Percentiles rank a stretch among this genome's conserved stretches.
These are phyloP conservation scores for Euspilapteryx auroguttella DNA, from an alignment of 2,888 invertebrate genomes.

Conservation along the genomic window DNA sequence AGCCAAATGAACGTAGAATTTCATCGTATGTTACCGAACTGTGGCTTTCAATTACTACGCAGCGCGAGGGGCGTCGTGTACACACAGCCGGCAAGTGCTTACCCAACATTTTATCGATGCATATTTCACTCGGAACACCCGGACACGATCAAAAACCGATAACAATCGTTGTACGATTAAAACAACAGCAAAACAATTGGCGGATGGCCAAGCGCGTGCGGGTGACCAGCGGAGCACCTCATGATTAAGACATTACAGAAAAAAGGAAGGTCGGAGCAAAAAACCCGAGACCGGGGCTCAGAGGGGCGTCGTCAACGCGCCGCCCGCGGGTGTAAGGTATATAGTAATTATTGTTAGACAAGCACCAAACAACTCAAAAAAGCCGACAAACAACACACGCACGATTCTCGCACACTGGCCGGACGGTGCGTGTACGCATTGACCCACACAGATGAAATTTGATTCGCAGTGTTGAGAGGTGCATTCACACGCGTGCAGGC, in stretches of 20 bases:
- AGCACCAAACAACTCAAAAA: slow-evolving; percentile 42
- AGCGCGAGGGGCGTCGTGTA: not conserved
- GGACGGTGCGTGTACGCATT: not conserved
- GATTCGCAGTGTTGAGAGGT: slow-evolving; percentile 11
- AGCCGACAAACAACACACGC: slow-evolving; percentile 35
- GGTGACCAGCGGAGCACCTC: slow-evolving; percentile 2
- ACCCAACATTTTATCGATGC: slow-evolving; percentile 21
- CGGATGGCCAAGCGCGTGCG: slow-evolving; percentile 3
- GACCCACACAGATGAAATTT: slow-evolving; percentile 12
- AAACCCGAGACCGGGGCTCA: slow-evolving; percentile 12
- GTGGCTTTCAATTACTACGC: not conserved
- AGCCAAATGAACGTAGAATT: too few species aligned
- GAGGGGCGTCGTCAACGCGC: slow-evolving; percentile 8
- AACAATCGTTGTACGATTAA: slow-evolving; percentile 17
- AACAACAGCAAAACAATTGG: slow-evolving; percentile 9
- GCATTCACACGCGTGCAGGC: slow-evolving; percentile 17
- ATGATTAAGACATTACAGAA: slow-evolving; percentile 8
- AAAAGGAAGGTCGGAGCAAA: slow-evolving; percentile 5
- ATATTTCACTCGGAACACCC: slow-evolving; percentile 15
- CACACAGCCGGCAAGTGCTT: slow-evolving; percentile 15
- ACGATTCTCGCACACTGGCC: slow-evolving; percentile 11
- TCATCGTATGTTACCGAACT: too few species aligned
- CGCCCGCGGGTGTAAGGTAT: slow-evolving; percentile 49
- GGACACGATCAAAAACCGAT: slow-evolving; percentile 18
- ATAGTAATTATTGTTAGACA: slow-evolving; percentile 55